phyloP scores from a whole-genome alignment of 2,888 invertebrate genomes.

The Operophtera brumata region DNA sequence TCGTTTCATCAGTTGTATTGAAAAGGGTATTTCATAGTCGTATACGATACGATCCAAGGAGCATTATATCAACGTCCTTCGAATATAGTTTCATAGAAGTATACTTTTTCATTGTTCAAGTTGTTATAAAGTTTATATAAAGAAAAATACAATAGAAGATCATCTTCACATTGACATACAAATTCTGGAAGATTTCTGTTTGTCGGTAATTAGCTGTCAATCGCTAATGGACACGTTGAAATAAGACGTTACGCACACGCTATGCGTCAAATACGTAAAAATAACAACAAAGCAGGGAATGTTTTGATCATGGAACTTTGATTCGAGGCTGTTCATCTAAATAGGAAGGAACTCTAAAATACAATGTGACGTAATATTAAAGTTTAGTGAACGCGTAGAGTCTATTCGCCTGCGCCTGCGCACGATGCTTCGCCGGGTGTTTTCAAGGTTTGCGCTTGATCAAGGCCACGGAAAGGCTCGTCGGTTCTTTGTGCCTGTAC shows the following conservation, averaged over 20 bases:
- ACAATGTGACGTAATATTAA: slow-evolving; percentile 67
- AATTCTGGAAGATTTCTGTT: not conserved
- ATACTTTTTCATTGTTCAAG: no score
- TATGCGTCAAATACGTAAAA: slow-evolving; percentile 27
- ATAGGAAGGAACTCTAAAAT: slow-evolving; percentile 50
- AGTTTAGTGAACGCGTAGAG: slow-evolving; percentile 74
- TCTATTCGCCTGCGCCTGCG: slow-evolving; percentile 51
- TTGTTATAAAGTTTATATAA: no score
- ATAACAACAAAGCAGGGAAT: slow-evolving; percentile 39
- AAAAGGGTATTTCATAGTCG: no score
- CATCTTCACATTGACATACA: not conserved
- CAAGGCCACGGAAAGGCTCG: slow-evolving; percentile 58
- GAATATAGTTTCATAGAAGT: no score
- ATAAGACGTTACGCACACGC: not conserved
- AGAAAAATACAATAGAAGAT: no score
- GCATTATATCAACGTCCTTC: no score
- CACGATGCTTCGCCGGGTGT: slow-evolving; percentile 50
- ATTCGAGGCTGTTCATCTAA: slow-evolving; percentile 60
- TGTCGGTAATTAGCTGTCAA: slow-evolving; percentile 8
- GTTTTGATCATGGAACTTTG: slow-evolving; percentile 60
- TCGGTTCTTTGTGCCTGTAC: slow-evolving; percentile 12
- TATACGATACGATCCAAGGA: no score
- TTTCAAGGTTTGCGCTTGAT: slow-evolving; percentile 68
- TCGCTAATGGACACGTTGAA: slow-evolving; percentile 12
- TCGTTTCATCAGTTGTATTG: no score